Evolutionary conservation across 2,888 invertebrate genomes (phyloP).

Genomic region (Lithophane ornitopus): DNA sequence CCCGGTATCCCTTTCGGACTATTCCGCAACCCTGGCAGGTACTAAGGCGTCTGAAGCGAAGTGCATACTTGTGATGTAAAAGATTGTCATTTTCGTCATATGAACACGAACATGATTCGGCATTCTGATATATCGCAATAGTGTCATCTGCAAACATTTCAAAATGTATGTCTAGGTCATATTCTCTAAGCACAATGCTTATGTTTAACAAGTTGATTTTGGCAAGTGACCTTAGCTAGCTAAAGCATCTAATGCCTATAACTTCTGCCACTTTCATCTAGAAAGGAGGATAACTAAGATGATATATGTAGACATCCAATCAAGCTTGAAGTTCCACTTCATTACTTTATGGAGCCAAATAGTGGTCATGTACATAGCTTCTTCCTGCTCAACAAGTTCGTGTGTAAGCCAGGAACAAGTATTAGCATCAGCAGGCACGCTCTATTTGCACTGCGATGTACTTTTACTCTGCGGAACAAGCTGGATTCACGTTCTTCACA

Average conservation of each 20-base stretch:
- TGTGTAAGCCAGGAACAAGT: constrained; percentile 46
- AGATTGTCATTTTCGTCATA: constrained; percentile 55
- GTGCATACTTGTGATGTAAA: not conserved
- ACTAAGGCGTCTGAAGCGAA: not conserved
- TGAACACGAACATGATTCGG: constrained; percentile 42
- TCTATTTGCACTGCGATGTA: constrained; percentile 43
- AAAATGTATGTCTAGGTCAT: constrained; percentile 67
- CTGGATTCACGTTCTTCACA: constrained; percentile 41
- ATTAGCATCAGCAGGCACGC: constrained; percentile 58
- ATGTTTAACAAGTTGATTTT: constrained; percentile 11
- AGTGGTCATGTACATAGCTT: constrained; percentile 13
- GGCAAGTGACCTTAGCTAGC: not conserved
- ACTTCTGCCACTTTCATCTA: not conserved
- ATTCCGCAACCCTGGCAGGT: too few species aligned
- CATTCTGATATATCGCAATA: constrained; percentile 50
- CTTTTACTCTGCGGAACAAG: constrained; percentile 58
- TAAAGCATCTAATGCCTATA: not conserved
- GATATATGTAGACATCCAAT: constrained; percentile 22
- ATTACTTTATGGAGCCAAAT: constrained; percentile 37
- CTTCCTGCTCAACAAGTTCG: constrained; percentile 51
- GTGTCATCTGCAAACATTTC: constrained; percentile 60
- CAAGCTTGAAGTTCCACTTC: constrained; percentile 48
- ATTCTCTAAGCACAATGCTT: constrained; percentile 27
- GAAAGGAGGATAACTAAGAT: constrained; percentile 10
- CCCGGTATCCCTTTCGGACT: too few species aligned